Percentiles rank a stretch among this genome's conserved stretches.
Evolutionary conservation across 2,888 invertebrate species (phyloP).

Genomic region (Dendrolimus houi): DNA sequence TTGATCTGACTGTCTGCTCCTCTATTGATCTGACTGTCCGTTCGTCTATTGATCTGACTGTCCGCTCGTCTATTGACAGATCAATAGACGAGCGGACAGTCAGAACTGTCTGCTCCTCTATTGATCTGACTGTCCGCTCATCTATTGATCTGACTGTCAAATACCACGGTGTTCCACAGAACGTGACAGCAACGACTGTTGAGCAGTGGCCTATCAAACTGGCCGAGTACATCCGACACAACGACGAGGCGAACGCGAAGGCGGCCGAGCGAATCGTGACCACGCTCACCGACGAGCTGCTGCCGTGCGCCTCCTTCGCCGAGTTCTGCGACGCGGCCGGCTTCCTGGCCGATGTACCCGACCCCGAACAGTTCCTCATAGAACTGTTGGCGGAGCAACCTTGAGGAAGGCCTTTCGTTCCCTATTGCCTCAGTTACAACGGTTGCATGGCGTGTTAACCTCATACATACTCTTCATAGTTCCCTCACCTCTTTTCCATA

Average conservation of each 20-base stretch:
- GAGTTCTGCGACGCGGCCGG: slow-evolving; percentile 97
- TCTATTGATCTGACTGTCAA: too few relatives aligned
- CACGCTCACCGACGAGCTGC: slow-evolving; percentile 89
- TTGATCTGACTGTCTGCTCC: too few relatives aligned
- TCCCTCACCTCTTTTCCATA: too few relatives aligned
- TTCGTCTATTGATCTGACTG: too few relatives aligned
- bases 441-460: slow-evolving; percentile 44
- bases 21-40: too few relatives aligned
- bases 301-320: slow-evolving; percentile 91
- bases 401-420: slow-evolving; percentile 38
- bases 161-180: slow-evolving; percentile 49
- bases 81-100: too few relatives aligned
- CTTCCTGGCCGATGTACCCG: slow-evolving; percentile 80
- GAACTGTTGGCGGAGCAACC: slow-evolving; percentile 48
- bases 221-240: slow-evolving; percentile 95
- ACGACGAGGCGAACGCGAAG: slow-evolving; percentile 93
- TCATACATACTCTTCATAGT: background rate
- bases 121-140: too few relatives aligned
- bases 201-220: slow-evolving; percentile 93
- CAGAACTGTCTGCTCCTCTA: too few relatives aligned
- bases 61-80: too few relatives aligned
- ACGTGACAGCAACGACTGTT: slow-evolving; percentile 80
- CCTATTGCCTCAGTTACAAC: slow-evolving; percentile 42
- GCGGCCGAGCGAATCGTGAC: slow-evolving; percentile 89
- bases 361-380: slow-evolving; percentile 73